Conservation (phyloP, 2,888 invertebrate species). For the Tanytarsus gracilentus region DNA sequence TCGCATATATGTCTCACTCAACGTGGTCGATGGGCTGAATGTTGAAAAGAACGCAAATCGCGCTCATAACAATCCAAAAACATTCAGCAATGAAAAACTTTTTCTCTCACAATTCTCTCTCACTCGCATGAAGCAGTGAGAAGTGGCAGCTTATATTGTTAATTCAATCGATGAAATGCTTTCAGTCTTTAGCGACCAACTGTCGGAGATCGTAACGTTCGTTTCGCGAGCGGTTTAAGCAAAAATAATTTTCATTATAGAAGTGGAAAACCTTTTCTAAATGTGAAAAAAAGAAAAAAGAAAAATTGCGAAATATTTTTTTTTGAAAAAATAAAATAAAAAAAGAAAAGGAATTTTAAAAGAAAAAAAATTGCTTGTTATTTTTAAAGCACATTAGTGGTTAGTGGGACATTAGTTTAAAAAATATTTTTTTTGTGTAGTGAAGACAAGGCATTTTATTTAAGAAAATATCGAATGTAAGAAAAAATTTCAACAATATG, state of each 20-base stretch:
- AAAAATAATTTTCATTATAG: background rate
- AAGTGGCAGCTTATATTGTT: constrained; percentile 11
- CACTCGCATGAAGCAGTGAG: background rate
- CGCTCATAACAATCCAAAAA: constrained; percentile 9
- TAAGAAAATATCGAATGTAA: background rate
- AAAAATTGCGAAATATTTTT: constrained; percentile 8
- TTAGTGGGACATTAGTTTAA: background rate
- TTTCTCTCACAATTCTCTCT: no score
- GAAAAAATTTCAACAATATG: background rate
- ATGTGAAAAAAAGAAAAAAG: constrained; percentile 16
- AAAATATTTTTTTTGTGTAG: background rate
- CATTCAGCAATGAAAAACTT: no score
- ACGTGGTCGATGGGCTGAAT: background rate
- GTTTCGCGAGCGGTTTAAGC: constrained; percentile 7
- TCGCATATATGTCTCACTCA: no score
- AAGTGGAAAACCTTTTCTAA: background rate
- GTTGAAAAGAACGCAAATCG: background rate
- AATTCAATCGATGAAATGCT: constrained; percentile 20
- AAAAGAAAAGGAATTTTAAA: background rate
- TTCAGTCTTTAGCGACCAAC: constrained; percentile 23
- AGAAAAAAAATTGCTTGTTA: background rate
- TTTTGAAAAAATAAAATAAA: background rate
- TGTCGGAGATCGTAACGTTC: constrained; percentile 14
- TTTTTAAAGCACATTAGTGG: background rate
- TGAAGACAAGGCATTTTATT: background rate